Conservation (phyloP, 2,797 vertebrate species). For the Rhinoraja longicauda region DNA sequence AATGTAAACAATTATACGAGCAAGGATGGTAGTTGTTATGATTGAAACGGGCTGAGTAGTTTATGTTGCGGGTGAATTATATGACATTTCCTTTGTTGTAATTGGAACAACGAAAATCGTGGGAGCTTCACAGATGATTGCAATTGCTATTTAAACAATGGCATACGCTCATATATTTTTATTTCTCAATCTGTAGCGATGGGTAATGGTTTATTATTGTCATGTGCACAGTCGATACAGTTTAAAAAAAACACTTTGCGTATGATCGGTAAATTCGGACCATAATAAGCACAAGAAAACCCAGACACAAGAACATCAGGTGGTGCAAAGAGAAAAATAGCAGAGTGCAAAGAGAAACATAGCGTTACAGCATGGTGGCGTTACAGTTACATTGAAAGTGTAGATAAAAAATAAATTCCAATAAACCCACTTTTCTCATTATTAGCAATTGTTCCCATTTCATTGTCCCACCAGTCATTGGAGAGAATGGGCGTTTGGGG, state of each 20-base stretch:
- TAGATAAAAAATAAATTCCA: no score
- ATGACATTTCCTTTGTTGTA: not conserved
- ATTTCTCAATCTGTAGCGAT: not conserved
- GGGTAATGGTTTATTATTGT: no score
- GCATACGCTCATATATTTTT: not conserved
- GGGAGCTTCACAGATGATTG: not conserved
- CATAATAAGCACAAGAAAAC: no score
- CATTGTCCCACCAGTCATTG: not conserved
- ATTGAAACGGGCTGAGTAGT: not conserved
- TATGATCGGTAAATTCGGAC: no score
- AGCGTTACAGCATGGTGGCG: no score
- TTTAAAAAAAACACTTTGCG: no score
- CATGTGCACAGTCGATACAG: no score
- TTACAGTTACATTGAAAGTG: no score
- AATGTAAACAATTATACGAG: not conserved
- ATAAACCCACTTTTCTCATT: not conserved
- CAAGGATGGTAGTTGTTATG: not conserved
- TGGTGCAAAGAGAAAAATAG: no score
- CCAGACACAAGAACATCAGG: no score
- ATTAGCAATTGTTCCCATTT: not conserved
- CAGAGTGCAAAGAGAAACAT: no score
- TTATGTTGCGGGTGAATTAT: not conserved
- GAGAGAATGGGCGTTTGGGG: not conserved
- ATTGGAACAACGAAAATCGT: not conserved
- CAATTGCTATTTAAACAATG: not conserved